Base-by-base conservation (phyloP, 2,888 invertebrate species). In the Parnassius smintheus region DNA sequence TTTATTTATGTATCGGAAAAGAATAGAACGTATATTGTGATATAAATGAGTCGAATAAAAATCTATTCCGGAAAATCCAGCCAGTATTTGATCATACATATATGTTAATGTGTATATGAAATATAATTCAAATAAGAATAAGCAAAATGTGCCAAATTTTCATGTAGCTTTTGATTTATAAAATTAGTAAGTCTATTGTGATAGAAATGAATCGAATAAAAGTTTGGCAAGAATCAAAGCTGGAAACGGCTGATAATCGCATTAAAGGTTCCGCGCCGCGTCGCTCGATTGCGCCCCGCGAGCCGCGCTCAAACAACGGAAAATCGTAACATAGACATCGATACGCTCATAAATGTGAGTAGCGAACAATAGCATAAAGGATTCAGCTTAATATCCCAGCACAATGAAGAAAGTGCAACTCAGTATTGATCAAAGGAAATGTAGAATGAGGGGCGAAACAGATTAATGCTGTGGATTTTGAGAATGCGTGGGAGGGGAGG, bases 181-280 rank as follows among this genome's bases (percentile, higher is more conserved):
- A 48, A 48, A 48, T 48, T 48, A 48, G 48, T 13, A 48, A n/a
- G 11, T 48, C 48, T 48, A 10, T 48, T 48, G 48, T n/a, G 48
- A 48, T 48, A 12, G 2, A 10, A 49, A 49, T 49, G 18, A 49
- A 13, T 13, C 49, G 41, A 41, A 53, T 18, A 51, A 11, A 22
- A 12, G 45, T 42, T 52, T 25, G 44, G 46, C 18, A 45, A 53
- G n/a, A 12, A 49, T 13, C 13, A 13, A 2, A 13, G 18, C 18
- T 13, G 49, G 46, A 13, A 45, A n/a, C 25, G 22, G 57, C 49
- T 11, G 49, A 49, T 49, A 49, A 49, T 49, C 13, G 49, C n/a
- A 49, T 49, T 49, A 49, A 49, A 13, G 9, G 13, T 18, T 9
- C 49, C 49, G 49, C 9, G 13, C 4, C 13, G n/a, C 48, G 44